phyloP scores from a whole-genome alignment of 2,797 vertebrate species.

The Australoheros facetus region DNA sequence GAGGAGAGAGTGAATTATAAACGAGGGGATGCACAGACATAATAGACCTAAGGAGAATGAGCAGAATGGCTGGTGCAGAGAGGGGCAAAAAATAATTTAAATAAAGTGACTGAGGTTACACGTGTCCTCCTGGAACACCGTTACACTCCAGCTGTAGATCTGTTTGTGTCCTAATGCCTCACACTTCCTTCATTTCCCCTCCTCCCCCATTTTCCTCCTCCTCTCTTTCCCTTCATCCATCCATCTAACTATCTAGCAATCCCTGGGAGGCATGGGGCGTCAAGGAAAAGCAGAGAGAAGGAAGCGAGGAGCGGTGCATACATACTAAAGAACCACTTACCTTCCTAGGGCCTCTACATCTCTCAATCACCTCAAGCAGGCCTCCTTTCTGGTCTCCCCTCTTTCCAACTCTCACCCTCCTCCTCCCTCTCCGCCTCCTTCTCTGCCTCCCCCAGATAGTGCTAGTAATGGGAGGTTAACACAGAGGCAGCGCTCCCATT shows the following conservation, averaged over 20 bases:
- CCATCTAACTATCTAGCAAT: constrained; percentile 77
- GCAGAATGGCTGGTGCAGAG: constrained; percentile 5
- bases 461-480: constrained; percentile 99
- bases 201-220: constrained; percentile 22
- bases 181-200: constrained; percentile 74
- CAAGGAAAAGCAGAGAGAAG: constrained; percentile 72
- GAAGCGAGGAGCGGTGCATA: constrained; percentile 75
- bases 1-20: constrained; percentile 29
- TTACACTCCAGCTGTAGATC: constrained; percentile 71
- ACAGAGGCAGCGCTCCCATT: constrained; percentile 97
- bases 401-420: constrained; percentile 23
- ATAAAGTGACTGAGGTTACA: constrained; percentile 56
- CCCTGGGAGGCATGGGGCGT: constrained; percentile 77
- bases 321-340: constrained; percentile 87
- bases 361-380: constrained; percentile 81
- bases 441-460: constrained; percentile 83
- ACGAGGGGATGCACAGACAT: constrained; percentile 21
- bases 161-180: constrained; percentile 78
- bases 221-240: constrained; percentile 56
- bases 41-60: constrained; percentile 17
- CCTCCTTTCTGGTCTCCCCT: constrained; percentile 67
- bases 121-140: constrained; percentile 47
- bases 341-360: constrained; percentile 78
- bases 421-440: constrained; percentile 28
- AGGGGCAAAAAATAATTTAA: constrained; percentile 6